These are phyloP conservation scores for Troglohyphantes excavatus DNA, from an alignment of 2,888 invertebrate genomes.

Conservation along the genomic window DNA sequence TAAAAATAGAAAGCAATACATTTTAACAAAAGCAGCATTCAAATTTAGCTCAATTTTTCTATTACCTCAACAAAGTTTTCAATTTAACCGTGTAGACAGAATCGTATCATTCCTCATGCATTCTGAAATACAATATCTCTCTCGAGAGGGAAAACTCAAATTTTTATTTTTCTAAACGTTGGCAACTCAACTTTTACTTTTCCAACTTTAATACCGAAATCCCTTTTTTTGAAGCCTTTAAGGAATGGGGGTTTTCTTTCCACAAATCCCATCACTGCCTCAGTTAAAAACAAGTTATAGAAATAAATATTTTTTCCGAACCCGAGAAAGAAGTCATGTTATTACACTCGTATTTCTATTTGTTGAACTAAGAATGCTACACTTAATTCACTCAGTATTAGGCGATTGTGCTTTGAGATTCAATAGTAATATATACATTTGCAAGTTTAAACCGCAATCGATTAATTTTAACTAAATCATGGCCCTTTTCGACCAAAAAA, in stretches of 20 bases:
- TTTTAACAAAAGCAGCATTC: background rate
- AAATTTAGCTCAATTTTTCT: background rate
- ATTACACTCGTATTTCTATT: too few relatives aligned
- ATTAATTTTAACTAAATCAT: too few relatives aligned
- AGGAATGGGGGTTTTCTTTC: background rate
- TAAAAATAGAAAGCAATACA: background rate
- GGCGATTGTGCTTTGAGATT: too few relatives aligned
- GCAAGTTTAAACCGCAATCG: too few relatives aligned
- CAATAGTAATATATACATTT: too few relatives aligned
- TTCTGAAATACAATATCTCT: background rate
- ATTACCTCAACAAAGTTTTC: slow-evolving; percentile 13
- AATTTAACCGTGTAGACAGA: slow-evolving; percentile 7
- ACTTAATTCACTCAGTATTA: too few relatives aligned
- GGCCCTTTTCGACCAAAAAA: too few relatives aligned
- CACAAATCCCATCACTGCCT: background rate
- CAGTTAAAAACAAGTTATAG: background rate
- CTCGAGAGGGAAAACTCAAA: slow-evolving; percentile 18
- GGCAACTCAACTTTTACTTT: background rate
- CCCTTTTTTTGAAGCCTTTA: background rate
- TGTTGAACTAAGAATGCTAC: too few relatives aligned
- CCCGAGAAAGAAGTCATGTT: too few relatives aligned
- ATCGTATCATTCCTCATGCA: background rate
- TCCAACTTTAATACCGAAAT: slow-evolving; percentile 11
- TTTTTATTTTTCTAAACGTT: slow-evolving; percentile 26
- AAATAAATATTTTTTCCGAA: too few relatives aligned